phyloP scores from a whole-genome alignment of 2,797 vertebrate species.

The Arctocebus calabarensis region DNA sequence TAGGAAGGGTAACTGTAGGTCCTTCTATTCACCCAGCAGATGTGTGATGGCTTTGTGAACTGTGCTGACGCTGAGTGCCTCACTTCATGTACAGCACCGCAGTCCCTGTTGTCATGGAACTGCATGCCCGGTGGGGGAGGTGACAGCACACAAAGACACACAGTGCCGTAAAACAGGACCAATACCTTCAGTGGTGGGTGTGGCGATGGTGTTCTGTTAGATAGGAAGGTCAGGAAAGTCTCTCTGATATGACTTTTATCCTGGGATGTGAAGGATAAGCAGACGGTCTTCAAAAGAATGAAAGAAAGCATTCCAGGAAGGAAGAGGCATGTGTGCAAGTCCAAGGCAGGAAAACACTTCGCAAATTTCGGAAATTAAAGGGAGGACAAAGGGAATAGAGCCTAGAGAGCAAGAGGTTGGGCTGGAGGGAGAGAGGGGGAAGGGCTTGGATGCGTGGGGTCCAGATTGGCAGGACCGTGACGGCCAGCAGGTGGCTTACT shows the following conservation, averaged over 20 bases:
- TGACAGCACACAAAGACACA: not conserved
- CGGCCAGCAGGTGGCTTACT: not conserved
- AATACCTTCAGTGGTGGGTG: not conserved
- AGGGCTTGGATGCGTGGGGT: not conserved
- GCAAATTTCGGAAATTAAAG: not conserved
- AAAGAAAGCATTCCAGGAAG: not conserved
- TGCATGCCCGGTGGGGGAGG: not conserved
- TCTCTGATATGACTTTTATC: not conserved
- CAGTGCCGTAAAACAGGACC: too few species aligned
- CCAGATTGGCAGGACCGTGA: accelerated
- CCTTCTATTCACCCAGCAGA: not conserved
- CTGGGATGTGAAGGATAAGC: not conserved
- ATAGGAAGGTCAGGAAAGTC: not conserved
- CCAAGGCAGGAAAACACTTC: not conserved
- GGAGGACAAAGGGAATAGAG: not conserved
- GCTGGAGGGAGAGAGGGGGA: not conserved
- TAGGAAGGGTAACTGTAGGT: not conserved
- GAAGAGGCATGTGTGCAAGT: not conserved
- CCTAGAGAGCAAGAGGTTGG: not conserved
- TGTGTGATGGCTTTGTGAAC: not conserved
- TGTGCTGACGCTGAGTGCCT: not conserved
- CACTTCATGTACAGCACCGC: not conserved
- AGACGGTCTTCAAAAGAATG: not conserved
- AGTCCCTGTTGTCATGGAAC: not conserved
- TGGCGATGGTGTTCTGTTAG: not conserved